Evolutionary conservation across 2,888 invertebrate species (phyloP).

Genomic region (Amphipyra berbera): DNA sequence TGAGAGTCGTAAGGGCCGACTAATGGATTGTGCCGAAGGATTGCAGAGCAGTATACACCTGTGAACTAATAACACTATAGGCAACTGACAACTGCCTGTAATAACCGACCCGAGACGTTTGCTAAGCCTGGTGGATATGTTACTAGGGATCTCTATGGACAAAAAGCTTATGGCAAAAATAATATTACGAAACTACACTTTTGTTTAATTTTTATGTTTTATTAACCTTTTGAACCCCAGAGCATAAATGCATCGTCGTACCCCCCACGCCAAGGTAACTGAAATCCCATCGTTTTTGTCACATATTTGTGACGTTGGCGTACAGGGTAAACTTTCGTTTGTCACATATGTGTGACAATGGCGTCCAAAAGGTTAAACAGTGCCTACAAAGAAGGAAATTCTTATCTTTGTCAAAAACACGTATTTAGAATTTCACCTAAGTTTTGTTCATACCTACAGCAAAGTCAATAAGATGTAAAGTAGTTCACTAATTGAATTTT

Average conservation of each 20-base stretch:
- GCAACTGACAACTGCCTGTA: not conserved
- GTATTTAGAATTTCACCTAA: not conserved
- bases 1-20: slow-evolving; percentile 12
- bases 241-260: too few species aligned
- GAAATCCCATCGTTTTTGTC: too few species aligned
- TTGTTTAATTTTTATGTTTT: too few species aligned
- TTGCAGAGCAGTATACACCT: slow-evolving; percentile 4
- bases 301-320: too few species aligned
- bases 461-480: slow-evolving; percentile 26
- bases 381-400: too few species aligned
- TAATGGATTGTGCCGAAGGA: slow-evolving; percentile 21
- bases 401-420: too few species aligned
- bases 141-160: slow-evolving; percentile 10
- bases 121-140: slow-evolving; percentile 17
- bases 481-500: slow-evolving; percentile 27
- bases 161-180: slow-evolving; percentile 4
- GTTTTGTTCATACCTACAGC: not conserved
- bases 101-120: slow-evolving; percentile 5
- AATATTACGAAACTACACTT: not conserved
- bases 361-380: too few species aligned
- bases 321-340: too few species aligned
- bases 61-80: slow-evolving; percentile 23
- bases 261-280: too few species aligned
- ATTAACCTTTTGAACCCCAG: too few species aligned
- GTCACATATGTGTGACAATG: too few species aligned